These are phyloP conservation scores for Asteroscopus sphinx DNA, from an alignment of 2,888 invertebrate genomes.

Conservation along the genomic window DNA sequence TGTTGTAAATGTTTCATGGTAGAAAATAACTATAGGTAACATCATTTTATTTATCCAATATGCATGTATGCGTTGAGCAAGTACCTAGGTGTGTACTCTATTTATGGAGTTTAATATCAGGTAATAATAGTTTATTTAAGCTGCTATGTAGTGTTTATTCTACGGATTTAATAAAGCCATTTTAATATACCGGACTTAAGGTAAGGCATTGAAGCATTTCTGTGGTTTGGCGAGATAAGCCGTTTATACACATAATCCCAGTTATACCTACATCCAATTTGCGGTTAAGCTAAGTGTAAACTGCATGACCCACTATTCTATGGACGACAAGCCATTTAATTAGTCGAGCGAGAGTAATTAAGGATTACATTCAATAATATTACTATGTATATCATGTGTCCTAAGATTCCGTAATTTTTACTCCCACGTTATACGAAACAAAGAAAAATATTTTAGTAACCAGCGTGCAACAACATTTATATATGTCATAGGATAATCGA, in stretches of 20 bases:
- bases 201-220: slow-evolving; percentile 6
- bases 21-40: slow-evolving; percentile 35
- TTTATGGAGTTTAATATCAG: slow-evolving; percentile 21
- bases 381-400: background rate
- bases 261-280: slow-evolving; percentile 34
- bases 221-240: slow-evolving; percentile 20
- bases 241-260: slow-evolving; percentile 20
- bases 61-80: slow-evolving; percentile 17
- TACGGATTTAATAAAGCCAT: background rate
- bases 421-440: no score
- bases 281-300: slow-evolving; percentile 42
- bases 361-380: slow-evolving; percentile 27
- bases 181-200: slow-evolving; percentile 2
- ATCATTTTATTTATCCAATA: slow-evolving; percentile 45
- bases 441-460: no score
- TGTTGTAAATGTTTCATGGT: slow-evolving; percentile 12
- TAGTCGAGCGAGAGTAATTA: slow-evolving; percentile 24
- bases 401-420: background rate
- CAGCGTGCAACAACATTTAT: no score
- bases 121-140: slow-evolving; percentile 32
- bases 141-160: background rate
- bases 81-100: slow-evolving; percentile 19
- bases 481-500: no score
- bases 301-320: slow-evolving; percentile 33
- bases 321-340: slow-evolving; percentile 37